A percentile compares a stretch with the other conserved stretches of the same genome.
Evolutionary conservation across 2,888 invertebrate genomes (phyloP).

Genomic region (Sminthurides aquaticus): DNA sequence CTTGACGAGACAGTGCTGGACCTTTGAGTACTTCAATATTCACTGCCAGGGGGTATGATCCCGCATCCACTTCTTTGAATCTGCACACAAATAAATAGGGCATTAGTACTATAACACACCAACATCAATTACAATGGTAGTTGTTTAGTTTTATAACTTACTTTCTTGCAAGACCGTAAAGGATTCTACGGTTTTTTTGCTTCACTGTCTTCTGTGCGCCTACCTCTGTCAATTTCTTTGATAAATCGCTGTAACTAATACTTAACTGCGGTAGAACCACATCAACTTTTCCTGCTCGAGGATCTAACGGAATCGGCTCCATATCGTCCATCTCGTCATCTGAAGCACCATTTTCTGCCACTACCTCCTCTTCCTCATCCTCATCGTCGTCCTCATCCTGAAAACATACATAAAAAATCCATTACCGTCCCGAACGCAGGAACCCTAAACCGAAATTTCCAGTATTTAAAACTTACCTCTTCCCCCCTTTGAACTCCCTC

Average conservation of each 20-base stretch:
- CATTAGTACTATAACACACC: conserved; percentile 21
- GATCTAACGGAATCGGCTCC: conserved; percentile 54
- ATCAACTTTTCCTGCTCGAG: conserved; percentile 71
- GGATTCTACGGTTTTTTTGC: conserved; percentile 49
- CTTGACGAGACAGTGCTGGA: conserved; percentile 30
- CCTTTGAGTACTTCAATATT: conserved; percentile 21
- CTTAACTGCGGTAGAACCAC: conserved; percentile 63
- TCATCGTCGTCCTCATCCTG: conserved; percentile 39
- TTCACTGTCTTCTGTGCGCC: conserved; percentile 36
- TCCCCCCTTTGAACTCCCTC: conserved; percentile 47
- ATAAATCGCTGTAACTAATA: conserved; percentile 57
- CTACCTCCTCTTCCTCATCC: conserved; percentile 41
- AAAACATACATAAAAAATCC: too few relatives aligned
- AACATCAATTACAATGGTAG: conserved; percentile 17
- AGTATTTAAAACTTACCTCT: too few relatives aligned
- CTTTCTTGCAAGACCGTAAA: conserved; percentile 37
- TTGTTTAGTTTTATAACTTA: conserved; percentile 19
- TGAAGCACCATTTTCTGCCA: conserved; percentile 9
- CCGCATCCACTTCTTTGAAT: conserved; percentile 55
- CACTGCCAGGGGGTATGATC: conserved; percentile 60
- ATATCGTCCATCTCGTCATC: conserved; percentile 9
- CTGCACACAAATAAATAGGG: conserved; percentile 50
- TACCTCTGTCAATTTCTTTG: conserved; percentile 50
- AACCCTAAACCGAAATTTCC: too few relatives aligned
- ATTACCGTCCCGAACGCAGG: too few relatives aligned